Conservation (phyloP, 2,888 invertebrate genomes). For the Tipula lateralis region DNA sequence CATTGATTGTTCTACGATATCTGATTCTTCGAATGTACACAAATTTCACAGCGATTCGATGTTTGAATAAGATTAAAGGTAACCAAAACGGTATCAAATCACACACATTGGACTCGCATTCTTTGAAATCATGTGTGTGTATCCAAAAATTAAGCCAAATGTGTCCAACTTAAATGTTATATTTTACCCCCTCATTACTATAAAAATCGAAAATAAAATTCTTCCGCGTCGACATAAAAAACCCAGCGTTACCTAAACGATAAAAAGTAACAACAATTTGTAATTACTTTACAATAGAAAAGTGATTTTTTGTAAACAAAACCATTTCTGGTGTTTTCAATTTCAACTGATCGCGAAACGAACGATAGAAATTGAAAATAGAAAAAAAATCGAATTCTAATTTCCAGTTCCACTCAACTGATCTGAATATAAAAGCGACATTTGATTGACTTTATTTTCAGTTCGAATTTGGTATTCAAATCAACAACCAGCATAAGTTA, state of each 20-base stretch:
- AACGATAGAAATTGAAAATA: neutral
- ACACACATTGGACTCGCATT: neutral
- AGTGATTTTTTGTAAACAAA: neutral
- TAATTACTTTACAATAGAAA: conserved; percentile 24
- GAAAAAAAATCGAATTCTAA: neutral
- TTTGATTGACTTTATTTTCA: neutral
- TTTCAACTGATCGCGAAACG: neutral
- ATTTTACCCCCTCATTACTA: neutral
- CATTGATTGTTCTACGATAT: too few species aligned
- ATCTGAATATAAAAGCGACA: neutral
- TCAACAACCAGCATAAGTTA: neutral
- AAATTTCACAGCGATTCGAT: neutral
- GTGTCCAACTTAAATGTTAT: neutral
- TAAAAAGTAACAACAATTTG: neutral
- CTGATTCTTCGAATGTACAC: too few species aligned
- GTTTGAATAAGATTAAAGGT: neutral
- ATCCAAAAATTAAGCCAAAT: neutral
- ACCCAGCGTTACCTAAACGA: neutral
- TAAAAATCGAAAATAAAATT: neutral
- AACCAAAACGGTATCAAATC: neutral
- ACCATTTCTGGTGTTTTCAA: neutral
- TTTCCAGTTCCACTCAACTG: conserved; percentile 15
- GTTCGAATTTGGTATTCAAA: conserved; percentile 4
- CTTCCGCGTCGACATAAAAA: conserved; percentile 5
- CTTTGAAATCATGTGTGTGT: neutral